Percentiles rank a stretch among this genome's conserved stretches.
phyloP scores from a whole-genome alignment of 2,797 vertebrate species.

The Leptatherina wallacei region DNA sequence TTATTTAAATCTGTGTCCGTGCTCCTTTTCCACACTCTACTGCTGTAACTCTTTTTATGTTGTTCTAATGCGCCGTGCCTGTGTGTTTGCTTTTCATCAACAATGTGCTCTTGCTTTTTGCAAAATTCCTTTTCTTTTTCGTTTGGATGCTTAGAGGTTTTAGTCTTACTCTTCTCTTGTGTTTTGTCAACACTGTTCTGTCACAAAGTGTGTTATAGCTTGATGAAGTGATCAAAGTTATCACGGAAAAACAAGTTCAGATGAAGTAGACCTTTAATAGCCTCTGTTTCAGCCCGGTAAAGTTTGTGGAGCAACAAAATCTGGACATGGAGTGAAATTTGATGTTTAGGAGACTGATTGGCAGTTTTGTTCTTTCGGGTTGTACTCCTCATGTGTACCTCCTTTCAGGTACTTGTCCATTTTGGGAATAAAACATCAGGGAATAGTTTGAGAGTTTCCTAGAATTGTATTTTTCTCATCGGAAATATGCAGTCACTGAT shows the following conservation, averaged over 20 bases:
- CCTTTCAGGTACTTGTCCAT: constrained; percentile 18
- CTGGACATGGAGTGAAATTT: constrained; percentile 7
- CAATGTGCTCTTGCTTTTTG: neutral
- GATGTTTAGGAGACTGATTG: neutral
- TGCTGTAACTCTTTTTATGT: constrained; percentile 28
- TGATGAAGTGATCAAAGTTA: constrained; percentile 28
- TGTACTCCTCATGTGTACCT: neutral
- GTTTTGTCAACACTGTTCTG: neutral
- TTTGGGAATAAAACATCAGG: neutral
- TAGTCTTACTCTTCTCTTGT: constrained; percentile 8
- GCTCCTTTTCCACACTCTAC: constrained; percentile 19
- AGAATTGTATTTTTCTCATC: neutral
- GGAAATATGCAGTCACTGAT: neutral
- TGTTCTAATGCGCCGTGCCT: constrained; percentile 1
- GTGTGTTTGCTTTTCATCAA: constrained; percentile 19
- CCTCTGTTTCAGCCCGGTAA: constrained; percentile 8
- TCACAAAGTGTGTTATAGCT: constrained; percentile 2
- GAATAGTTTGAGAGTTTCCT: neutral
- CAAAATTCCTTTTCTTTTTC: constrained; percentile 19
- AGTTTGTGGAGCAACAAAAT: constrained; percentile 23
- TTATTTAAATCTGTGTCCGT: constrained; percentile 52
- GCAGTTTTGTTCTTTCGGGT: neutral
- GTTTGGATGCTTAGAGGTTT: constrained; percentile 16
- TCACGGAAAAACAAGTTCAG: constrained; percentile 19
- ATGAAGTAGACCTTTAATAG: neutral